Base-by-base conservation (phyloP, 2,888 invertebrate species). In the Hirtodrosophila histrioides region DNA sequence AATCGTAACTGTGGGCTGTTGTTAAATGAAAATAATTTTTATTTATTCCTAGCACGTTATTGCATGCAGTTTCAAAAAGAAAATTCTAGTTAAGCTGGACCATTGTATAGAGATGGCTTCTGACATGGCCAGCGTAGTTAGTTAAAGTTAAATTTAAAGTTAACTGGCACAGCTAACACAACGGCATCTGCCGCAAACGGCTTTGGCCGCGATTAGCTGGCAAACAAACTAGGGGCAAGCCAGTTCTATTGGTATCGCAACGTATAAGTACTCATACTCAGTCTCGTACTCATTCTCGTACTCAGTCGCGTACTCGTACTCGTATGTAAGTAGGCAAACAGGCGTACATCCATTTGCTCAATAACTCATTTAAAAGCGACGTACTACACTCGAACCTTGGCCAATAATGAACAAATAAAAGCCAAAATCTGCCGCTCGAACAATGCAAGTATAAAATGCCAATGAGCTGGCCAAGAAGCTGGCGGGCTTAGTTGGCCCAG, bases 321-420 rank as follows among this genome's bases (percentile, higher is more conserved):
- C 35, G 37, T 48, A 27, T 60, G 50, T 60, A 61, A 76, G 85
- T 79, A 60, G 86, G 80, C 70, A 81, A 80, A 70, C 69, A 76
- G 80, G 80, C 86, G 51, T 58, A 58, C 49, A 79, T 72, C 77
- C 67, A 79, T 79, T 86, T 79, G 86, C 69, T 70, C 80, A 81
- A 81, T 81, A 81, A 81, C 80, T 81, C 80, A 81, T 81, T 81
- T 81, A 81, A 86, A 83, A 83, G 69, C 86, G 77, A 81, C 86
- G 80, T 81, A 24, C 27, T 50, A 73, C 73, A 63, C 17, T 17
- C 17, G 17, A 17, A 17, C 67, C 55, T 56, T 58, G 55, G 65
- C 75, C 80, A 86, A 73, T 81, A 81, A 81, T 81, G 80, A 86
- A 81, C 80, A 86, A 81, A 81, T 81, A 86, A 81, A 83, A 81